These are phyloP conservation scores for Drosophila prosaltans DNA, from an alignment of 1,140 invertebrate species.

Conservation along the genomic window DNA sequence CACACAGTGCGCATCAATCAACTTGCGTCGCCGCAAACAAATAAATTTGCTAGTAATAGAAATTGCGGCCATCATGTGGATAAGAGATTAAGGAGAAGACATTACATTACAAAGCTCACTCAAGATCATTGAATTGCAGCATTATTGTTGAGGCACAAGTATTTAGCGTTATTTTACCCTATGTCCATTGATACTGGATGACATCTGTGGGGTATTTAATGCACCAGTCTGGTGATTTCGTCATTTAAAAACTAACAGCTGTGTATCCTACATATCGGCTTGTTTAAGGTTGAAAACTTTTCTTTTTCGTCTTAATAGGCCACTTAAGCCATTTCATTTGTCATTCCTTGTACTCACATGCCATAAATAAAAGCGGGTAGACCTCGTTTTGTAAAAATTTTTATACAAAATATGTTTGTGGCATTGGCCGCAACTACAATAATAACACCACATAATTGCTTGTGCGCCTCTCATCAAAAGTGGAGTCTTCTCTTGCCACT, in stretches of 20 bases:
- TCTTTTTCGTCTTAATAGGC: constrained; percentile 3
- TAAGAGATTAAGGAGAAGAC: constrained; percentile 31
- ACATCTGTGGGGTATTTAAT: too few relatives aligned
- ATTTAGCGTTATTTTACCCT: constrained; percentile 28
- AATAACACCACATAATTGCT: constrained; percentile 34
- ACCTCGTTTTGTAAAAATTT: background rate
- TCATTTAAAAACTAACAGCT: too few relatives aligned
- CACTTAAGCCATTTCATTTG: constrained; percentile 9
- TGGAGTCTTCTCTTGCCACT: constrained; percentile 9
- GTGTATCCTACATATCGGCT: too few relatives aligned
- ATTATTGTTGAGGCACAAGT: constrained; percentile 13
- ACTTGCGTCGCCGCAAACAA: constrained; percentile 40
- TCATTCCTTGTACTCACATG: constrained; percentile 13
- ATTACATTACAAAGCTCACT: constrained; percentile 34
- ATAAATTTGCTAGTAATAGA: constrained; percentile 43
- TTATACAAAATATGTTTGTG: background rate
- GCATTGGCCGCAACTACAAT: constrained; percentile 10
- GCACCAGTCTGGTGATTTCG: too few relatives aligned
- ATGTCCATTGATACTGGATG: too few relatives aligned
- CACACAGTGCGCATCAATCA: constrained; percentile 30
- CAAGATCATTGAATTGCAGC: constrained; percentile 24
- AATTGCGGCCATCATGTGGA: constrained; percentile 13
- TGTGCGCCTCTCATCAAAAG: constrained; percentile 18
- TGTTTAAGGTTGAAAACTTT: background rate
- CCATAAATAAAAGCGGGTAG: constrained; percentile 22